These are phyloP conservation scores for Geodia barretti DNA, from an alignment of 37 sponge, comb jelly and placozoan species.

Conservation along the genomic window DNA sequence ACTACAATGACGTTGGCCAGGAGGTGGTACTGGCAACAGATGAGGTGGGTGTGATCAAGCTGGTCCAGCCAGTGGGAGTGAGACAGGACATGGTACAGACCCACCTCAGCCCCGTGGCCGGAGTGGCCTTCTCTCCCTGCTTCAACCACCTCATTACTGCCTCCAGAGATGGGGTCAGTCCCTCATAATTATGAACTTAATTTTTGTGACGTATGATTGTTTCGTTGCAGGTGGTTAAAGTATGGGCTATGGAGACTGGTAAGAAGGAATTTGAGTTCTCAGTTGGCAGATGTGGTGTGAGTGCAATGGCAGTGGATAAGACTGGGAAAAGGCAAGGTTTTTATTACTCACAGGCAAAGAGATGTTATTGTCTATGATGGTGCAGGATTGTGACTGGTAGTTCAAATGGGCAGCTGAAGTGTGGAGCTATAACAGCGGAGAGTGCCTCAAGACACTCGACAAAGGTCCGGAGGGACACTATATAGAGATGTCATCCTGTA, in stretches of 20 bases:
- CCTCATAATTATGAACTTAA: neutral
- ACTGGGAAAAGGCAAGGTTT: slow-evolving; percentile 51
- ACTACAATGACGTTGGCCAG: slow-evolving; percentile 47
- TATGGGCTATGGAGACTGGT: slow-evolving; percentile 88
- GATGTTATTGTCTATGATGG: slow-evolving; percentile 33
- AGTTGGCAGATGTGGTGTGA: slow-evolving; percentile 16
- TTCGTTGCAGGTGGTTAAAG: slow-evolving; percentile 74
- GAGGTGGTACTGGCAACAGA: slow-evolving; percentile 46
- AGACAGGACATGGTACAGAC: slow-evolving; percentile 23
- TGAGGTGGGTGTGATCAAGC: slow-evolving; percentile 37
- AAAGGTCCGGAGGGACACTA: slow-evolving; percentile 51
- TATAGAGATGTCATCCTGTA: neutral
- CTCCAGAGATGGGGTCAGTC: slow-evolving; percentile 68
- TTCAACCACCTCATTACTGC: slow-evolving; percentile 87
- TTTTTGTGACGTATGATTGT: neutral
- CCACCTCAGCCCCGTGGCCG: slow-evolving; percentile 41
- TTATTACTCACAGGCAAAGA: neutral
- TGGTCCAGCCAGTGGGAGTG: neutral
- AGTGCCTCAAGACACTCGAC: slow-evolving; percentile 74
- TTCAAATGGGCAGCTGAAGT: slow-evolving; percentile 83
- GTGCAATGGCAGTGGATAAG: slow-evolving; percentile 44
- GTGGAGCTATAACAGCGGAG: slow-evolving; percentile 97
- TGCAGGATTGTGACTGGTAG: slow-evolving; percentile 74
- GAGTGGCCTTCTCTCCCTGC: slow-evolving; percentile 65
- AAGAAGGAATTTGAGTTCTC: slow-evolving; percentile 74